These are phyloP conservation scores for Dendrolimus punctatus DNA, from an alignment of 1,140 invertebrate species.

Conservation along the genomic window DNA sequence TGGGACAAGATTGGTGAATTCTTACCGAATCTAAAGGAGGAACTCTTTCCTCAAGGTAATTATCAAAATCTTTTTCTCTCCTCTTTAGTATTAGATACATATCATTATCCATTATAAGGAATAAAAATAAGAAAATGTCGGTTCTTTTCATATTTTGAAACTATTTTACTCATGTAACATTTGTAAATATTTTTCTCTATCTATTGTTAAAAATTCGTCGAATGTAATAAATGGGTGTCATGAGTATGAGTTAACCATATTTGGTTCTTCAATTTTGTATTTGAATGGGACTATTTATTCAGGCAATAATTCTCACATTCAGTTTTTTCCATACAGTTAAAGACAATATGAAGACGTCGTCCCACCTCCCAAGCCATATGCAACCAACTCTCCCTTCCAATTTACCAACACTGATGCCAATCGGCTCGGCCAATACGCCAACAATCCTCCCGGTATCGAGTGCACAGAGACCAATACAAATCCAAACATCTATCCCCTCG, in stretches of 20 bases:
- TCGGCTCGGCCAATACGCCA: constrained; percentile 22
- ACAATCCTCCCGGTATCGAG: constrained; percentile 15
- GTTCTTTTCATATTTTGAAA: too few relatives aligned
- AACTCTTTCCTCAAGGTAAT: constrained; percentile 77
- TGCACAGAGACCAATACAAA: constrained; percentile 11
- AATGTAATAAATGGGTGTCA: too few relatives aligned
- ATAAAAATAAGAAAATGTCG: too few relatives aligned
- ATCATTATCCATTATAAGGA: constrained; percentile 8
- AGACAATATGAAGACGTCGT: constrained; percentile 32
- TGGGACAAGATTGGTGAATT: constrained; percentile 94
- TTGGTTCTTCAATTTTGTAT: too few relatives aligned
- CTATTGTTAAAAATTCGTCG: too few relatives aligned
- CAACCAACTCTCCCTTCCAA: constrained; percentile 33
- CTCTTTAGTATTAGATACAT: constrained; percentile 5
- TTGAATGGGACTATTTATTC: too few relatives aligned
- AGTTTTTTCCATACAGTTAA: constrained; percentile 21
- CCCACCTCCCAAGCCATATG: constrained; percentile 34
- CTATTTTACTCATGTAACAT: too few relatives aligned
- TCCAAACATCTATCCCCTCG: constrained; percentile 23
- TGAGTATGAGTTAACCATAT: too few relatives aligned
- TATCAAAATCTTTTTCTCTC: constrained; percentile 2
- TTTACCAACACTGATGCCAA: constrained; percentile 41
- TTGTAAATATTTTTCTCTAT: too few relatives aligned
- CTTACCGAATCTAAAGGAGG: constrained; percentile 86
- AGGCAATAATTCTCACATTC: too few relatives aligned